Percentiles rank a stretch among this genome's conserved stretches.
Evolutionary conservation across 2,888 invertebrate genomes (phyloP).

Genomic region (Megaustenia siamemsis): DNA sequence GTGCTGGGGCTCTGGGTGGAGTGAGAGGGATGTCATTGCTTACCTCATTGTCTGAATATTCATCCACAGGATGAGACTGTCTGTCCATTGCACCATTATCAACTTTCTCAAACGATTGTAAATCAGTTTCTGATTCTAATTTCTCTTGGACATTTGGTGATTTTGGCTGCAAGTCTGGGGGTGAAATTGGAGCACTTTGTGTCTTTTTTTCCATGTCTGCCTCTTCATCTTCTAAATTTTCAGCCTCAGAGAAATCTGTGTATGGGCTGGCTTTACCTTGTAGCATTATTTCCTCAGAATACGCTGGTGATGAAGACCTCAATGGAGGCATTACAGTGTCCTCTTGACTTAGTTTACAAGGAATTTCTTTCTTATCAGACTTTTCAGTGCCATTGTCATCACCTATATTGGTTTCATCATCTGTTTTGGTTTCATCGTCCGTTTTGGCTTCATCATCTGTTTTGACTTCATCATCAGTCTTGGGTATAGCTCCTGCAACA

Average conservation of each 20-base stretch:
- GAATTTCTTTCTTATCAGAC: conserved; percentile 47
- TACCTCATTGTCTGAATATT: conserved; percentile 60
- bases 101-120: neutral
- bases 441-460: no score
- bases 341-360: neutral
- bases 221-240: conserved; percentile 59
- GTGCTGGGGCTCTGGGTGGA: conserved; percentile 63
- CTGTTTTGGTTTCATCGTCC: conserved; percentile 53
- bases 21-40: conserved; percentile 62
- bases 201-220: conserved; percentile 26
- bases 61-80: conserved; percentile 32
- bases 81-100: conserved; percentile 39
- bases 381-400: neutral
- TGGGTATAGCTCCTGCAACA: no score
- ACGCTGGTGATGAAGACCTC: conserved; percentile 42
- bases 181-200: conserved; percentile 28
- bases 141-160: conserved; percentile 39
- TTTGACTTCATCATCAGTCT: no score
- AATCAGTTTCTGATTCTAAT: neutral
- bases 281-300: conserved; percentile 57
- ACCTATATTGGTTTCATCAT: conserved; percentile 51
- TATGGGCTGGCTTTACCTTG: conserved; percentile 58
- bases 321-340: neutral
- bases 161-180: conserved; percentile 40
- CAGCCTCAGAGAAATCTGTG: conserved; percentile 61